phyloP scores from a whole-genome alignment of 2,797 vertebrate genomes.

The Salarias fasciatus region DNA sequence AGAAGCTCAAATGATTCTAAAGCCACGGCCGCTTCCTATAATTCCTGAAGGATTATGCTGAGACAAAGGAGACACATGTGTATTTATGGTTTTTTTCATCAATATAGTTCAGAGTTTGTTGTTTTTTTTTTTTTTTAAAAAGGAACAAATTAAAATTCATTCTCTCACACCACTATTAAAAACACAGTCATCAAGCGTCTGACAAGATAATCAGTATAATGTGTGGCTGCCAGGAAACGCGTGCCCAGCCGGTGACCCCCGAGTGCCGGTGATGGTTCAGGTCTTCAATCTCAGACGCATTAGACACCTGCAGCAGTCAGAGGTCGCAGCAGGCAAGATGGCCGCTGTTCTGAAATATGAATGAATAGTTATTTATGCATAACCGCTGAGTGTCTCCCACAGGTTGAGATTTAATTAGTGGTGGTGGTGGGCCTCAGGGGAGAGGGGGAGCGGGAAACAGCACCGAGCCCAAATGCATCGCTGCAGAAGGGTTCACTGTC shows the following conservation, averaged over 20 bases:
- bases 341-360: slow-evolving; percentile 50
- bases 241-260: slow-evolving; percentile 29
- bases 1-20: slow-evolving; percentile 33
- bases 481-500: neutral
- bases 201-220: slow-evolving; percentile 15
- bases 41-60: slow-evolving; percentile 18
- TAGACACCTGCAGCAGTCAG: slow-evolving; percentile 21
- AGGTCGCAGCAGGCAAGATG: slow-evolving; percentile 23
- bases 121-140: too few relatives aligned
- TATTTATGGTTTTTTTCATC: slow-evolving; percentile 3
- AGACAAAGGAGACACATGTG: slow-evolving; percentile 13
- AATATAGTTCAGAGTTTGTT: neutral
- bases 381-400: slow-evolving; percentile 40
- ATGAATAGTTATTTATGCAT: slow-evolving; percentile 58
- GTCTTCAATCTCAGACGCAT: slow-evolving; percentile 27
- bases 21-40: slow-evolving; percentile 22
- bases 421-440: slow-evolving; percentile 28
- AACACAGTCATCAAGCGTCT: slow-evolving; percentile 1
- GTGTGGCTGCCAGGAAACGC: slow-evolving; percentile 1
- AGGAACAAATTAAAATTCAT: neutral
- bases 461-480: slow-evolving; percentile 3
- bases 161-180: neutral
- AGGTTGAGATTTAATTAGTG: slow-evolving; percentile 57
- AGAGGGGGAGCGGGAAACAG: slow-evolving; percentile 1
- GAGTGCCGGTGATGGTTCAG: slow-evolving; percentile 17